Evolutionary conservation across 2,113 vertebrate genomes (phyloP).

Genomic region (Ictidomys tridecemlineatus): DNA sequence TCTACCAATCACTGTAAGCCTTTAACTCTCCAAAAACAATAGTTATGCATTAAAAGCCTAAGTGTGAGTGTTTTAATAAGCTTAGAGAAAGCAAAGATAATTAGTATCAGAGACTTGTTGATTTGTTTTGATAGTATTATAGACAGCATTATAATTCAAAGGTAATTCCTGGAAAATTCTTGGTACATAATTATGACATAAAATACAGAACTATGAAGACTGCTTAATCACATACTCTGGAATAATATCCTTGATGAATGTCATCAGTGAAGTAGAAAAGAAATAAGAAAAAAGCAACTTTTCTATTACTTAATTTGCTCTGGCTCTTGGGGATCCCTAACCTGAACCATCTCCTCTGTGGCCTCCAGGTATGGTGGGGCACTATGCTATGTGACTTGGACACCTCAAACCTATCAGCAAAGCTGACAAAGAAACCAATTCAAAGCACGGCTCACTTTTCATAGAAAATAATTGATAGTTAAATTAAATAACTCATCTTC

Average conservation of each 20-base stretch:
- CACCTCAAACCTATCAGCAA: neutral
- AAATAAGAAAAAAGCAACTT: constrained; percentile 1
- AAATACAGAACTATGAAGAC: constrained; percentile 68
- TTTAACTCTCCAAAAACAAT: constrained; percentile 70
- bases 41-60: constrained; percentile 62
- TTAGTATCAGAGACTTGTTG: constrained; percentile 71
- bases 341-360: neutral
- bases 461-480: neutral
- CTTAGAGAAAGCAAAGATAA: constrained; percentile 74
- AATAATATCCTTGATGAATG: constrained; percentile 56
- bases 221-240: constrained; percentile 67
- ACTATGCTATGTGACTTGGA: neutral
- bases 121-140: constrained; percentile 68
- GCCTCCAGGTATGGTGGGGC: neutral
- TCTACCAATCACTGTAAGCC: constrained; percentile 68
- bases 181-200: constrained; percentile 71
- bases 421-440: neutral
- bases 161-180: constrained; percentile 48
- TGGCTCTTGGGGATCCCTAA: neutral
- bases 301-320: constrained; percentile 21
- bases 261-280: constrained; percentile 32
- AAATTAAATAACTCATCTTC: constrained; percentile 10
- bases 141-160: constrained; percentile 73
- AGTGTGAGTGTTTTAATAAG: constrained; percentile 65
- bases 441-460: neutral